Base-by-base conservation (phyloP, 2,888 invertebrate genomes). In the Villa cingulata region DNA sequence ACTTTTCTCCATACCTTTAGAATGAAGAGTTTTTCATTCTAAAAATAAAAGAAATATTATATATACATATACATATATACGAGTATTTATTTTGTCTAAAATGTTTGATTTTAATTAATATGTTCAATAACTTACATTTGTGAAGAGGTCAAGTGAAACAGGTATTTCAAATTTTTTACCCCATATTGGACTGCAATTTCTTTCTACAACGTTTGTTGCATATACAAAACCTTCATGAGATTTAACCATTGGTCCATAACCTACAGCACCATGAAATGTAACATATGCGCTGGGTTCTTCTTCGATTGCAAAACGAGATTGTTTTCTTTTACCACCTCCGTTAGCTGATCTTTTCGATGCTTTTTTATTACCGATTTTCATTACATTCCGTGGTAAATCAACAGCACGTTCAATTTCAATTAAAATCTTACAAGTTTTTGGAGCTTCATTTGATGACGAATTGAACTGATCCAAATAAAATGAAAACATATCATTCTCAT, bases 1-100 rank as follows among this genome's bases (percentile, higher is more conserved):
- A 67, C 62, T 59, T 76, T 72, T 48, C 73, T 72, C 77, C 78
- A 78, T 2, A 80, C 69, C 68, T 78, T 79, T 48, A 80, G 63
- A 43, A 78, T 72, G 43, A 79, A 66, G 20, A 73, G 67, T 58
- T 76, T 76, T 50, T 75, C 72, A 52, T 69, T 69, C 77, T 78
- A 18, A 34, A 43, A 18, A 9, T 23, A 23, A 23, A 34, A 44
- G 41, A 32, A 34, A 47, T 18, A 42, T 42, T 37, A 29, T 29
- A 29, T 29, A 29, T 29, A 9, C 29, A 9, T 29, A 29, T 9
- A 9, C 12, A 29, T 29, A 29, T 29, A 29, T 29, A 29, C 12
- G 12, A 29, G 12, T 29, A 29, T 29, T 9, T 29, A 23, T 4
- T 23, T 23, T 23, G 4, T 23, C 23, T 23, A 23, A 23, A 23